Percentiles rank a stretch among this genome's conserved stretches.
These are phyloP conservation scores for Rhabdophis nuchalis DNA, from an alignment of 2,797 vertebrate species.

Conservation along the genomic window DNA sequence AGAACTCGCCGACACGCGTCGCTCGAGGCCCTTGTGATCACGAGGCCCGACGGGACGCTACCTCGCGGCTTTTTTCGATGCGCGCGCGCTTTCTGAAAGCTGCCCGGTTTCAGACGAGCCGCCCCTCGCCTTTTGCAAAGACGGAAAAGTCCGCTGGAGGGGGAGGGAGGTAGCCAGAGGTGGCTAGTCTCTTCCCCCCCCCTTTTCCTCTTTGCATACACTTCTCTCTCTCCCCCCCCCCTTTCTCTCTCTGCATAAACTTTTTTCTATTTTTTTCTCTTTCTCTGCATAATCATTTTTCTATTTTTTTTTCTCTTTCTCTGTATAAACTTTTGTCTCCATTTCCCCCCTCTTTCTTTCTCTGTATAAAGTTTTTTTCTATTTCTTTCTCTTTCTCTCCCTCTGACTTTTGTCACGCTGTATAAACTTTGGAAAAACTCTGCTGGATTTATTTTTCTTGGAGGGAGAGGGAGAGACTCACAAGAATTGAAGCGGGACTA, in stretches of 20 bases:
- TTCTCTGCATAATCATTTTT: constrained; percentile 23
- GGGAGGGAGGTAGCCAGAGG: not conserved
- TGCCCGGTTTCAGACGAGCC: not conserved
- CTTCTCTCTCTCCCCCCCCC: fast-evolving
- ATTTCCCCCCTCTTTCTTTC: too few relatives aligned
- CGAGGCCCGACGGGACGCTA: constrained; percentile 47
- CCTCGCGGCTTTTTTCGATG: constrained; percentile 56
- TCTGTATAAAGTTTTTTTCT: too few relatives aligned
- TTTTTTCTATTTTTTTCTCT: not conserved
- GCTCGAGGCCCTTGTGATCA: constrained; percentile 72
- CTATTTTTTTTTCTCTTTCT: too few relatives aligned
- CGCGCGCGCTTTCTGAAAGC: constrained; percentile 37
- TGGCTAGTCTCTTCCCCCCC: too few relatives aligned
- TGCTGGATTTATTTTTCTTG: not conserved
- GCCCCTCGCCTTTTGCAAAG: not conserved
- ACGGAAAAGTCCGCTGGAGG: not conserved
- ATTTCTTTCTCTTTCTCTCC: not conserved
- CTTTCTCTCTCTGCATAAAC: constrained; percentile 6
- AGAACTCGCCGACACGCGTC: constrained; percentile 76
- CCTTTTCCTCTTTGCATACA: too few relatives aligned
- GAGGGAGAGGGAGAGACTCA: not conserved
- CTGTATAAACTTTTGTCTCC: too few relatives aligned
- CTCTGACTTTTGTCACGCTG: constrained; percentile 18
- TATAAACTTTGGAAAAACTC: constrained; percentile 31
- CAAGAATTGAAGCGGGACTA: constrained; percentile 20